Percentiles rank a stretch among this genome's conserved stretches.
Conservation (phyloP, 2,888 invertebrate genomes). For the Neelides folsomi region DNA sequence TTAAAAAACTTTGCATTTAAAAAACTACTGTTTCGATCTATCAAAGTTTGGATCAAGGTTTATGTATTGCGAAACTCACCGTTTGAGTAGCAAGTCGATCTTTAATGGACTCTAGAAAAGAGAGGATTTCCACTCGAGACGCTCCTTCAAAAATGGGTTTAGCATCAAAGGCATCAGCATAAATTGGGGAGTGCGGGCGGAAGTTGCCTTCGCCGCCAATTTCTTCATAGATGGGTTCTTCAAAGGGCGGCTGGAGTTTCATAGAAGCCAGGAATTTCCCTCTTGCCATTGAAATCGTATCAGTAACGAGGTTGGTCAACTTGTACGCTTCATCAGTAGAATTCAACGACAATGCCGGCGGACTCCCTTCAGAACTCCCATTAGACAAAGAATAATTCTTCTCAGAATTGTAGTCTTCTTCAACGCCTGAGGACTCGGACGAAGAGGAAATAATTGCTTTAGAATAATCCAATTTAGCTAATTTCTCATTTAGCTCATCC, state of each 20-base stretch:
- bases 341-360: conserved; percentile 7
- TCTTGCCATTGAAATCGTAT: conserved; percentile 31
- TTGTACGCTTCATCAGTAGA: conserved; percentile 23
- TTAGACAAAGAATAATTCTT: conserved; percentile 28
- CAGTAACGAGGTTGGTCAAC: conserved; percentile 18
- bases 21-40: no score
- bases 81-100: conserved; percentile 22
- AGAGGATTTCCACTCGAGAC: conserved; percentile 77
- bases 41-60: no score
- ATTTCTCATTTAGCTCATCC: conserved; percentile 30
- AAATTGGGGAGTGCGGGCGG: conserved; percentile 22
- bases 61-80: no score
- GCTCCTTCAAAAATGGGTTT: conserved; percentile 54
- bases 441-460: conserved; percentile 27
- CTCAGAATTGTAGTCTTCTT: conserved; percentile 33
- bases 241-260: conserved; percentile 16
- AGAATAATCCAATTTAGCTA: conserved; percentile 26
- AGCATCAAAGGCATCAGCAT: conserved; percentile 36
- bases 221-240: conserved; percentile 33
- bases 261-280: conserved; percentile 32
- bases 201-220: conserved; percentile 38
- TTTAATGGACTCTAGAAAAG: conserved; percentile 77
- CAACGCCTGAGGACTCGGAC: conserved; percentile 30
- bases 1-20: no score
- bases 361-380: conserved; percentile 11